Evolutionary conservation across 2,113 vertebrate species (phyloP).

Genomic region (Thermophis baileyi): DNA sequence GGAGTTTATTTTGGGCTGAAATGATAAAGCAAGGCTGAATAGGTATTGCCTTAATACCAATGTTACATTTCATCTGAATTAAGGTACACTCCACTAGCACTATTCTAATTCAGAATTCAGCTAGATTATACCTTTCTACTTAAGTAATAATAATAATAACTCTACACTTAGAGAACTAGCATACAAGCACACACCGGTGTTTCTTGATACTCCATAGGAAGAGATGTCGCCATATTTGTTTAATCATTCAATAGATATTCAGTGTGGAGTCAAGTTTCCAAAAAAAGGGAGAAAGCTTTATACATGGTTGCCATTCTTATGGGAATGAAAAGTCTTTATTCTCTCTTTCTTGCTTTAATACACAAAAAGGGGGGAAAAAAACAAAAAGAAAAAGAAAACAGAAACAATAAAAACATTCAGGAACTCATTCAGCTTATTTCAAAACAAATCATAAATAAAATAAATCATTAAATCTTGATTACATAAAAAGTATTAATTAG

Average conservation of each 20-base stretch:
- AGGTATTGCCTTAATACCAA: neutral
- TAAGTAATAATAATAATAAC: neutral
- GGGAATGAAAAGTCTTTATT: neutral
- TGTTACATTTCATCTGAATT: neutral
- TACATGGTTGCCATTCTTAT: neutral
- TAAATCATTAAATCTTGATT: neutral
- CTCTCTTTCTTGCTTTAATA: neutral
- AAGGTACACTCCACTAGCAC: neutral
- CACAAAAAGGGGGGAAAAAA: neutral
- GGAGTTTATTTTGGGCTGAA: constrained; percentile 84
- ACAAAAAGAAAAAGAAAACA: neutral
- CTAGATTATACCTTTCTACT: neutral
- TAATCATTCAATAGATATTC: neutral
- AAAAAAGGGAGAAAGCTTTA: neutral
- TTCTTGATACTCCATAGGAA: neutral
- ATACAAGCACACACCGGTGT: neutral
- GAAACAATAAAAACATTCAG: neutral
- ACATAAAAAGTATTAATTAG: neutral
- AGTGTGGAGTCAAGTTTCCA: neutral
- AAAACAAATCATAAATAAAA: neutral
- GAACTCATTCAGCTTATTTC: neutral
- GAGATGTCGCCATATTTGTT: neutral
- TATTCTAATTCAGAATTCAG: neutral
- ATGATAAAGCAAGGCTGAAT: constrained; percentile 17
- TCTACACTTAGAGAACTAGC: neutral